Percentiles rank a stretch among this genome's conserved stretches.
Conservation (phyloP, 2,113 vertebrate species). For the Gymnocephalus cernua region DNA sequence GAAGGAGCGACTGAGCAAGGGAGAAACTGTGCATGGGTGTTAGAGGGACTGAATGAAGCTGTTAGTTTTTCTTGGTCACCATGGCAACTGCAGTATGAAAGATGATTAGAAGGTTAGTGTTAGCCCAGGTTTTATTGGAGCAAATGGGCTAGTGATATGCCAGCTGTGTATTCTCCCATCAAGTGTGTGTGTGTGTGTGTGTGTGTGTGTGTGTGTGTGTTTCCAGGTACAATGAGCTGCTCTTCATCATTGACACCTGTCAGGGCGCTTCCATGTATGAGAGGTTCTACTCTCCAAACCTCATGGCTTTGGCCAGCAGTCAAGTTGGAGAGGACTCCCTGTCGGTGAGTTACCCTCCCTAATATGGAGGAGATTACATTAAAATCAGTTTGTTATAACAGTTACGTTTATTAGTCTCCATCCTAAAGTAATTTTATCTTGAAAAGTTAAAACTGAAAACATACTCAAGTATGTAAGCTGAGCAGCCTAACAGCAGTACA, state of each 20-base stretch:
- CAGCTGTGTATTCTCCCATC: constrained; percentile 39
- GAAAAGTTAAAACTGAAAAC: no score
- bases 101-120: constrained; percentile 49
- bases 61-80: constrained; percentile 65
- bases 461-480: no score
- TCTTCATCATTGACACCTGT: constrained; percentile 99
- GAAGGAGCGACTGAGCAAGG: neutral
- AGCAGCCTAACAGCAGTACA: no score
- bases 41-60: constrained; percentile 47
- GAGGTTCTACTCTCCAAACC: constrained; percentile 97
- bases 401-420: neutral
- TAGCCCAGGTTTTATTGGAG: constrained; percentile 34
- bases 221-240: constrained; percentile 95
- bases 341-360: constrained; percentile 86
- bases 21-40: constrained; percentile 30
- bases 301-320: constrained; percentile 98
- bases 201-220: no score
- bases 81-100: constrained; percentile 73
- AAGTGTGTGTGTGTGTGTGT: neutral
- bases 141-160: constrained; percentile 39
- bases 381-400: constrained; percentile 10
- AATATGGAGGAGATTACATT: neutral
- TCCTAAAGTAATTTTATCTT: no score
- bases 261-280: constrained; percentile 99
- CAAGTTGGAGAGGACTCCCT: constrained; percentile 98